These are phyloP conservation scores for Hydrozoanthus gracilis DNA, from an alignment of 92 coral and sea anemone species.

Conservation along the genomic window DNA sequence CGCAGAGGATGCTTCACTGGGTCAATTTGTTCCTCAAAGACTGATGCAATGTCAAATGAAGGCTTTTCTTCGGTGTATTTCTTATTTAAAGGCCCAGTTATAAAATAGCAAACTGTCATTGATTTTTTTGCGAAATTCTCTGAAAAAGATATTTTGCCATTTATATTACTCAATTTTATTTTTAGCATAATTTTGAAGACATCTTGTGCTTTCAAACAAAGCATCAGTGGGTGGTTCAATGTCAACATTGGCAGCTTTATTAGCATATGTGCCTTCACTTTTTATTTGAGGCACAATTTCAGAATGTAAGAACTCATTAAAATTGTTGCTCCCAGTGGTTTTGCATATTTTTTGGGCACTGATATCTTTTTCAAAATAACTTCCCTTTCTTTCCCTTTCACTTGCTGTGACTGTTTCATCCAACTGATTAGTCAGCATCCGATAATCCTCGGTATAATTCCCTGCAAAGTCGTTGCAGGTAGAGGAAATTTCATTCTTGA, in stretches of 20 bases:
- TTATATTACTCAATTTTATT: not conserved
- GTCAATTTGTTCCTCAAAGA: not conserved
- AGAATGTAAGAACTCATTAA: not conserved
- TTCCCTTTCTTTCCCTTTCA: not conserved
- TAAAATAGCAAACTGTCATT: not conserved
- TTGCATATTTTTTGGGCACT: not conserved
- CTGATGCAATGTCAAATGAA: not conserved
- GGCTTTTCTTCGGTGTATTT: not conserved
- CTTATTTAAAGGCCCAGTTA: not conserved
- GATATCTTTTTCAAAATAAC: not conserved
- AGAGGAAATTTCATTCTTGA: constrained; percentile 28
- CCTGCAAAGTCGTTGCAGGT: too few species aligned
- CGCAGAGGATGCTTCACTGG: not conserved
- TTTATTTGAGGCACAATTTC: not conserved
- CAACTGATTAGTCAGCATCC: too few species aligned
- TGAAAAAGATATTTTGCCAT: not conserved
- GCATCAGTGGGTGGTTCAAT: not conserved
- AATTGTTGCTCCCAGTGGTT: not conserved
- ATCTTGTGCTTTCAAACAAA: not conserved
- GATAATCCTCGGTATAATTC: too few species aligned
- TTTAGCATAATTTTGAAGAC: not conserved
- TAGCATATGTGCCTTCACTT: not conserved
- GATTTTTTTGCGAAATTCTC: not conserved
- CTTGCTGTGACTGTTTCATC: not conserved
- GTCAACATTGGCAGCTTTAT: not conserved